Evolutionary conservation across 2,797 vertebrate species (phyloP), one percentile per base, ranked within the genome.

Genomic region (Diplodus sargus): DNA sequence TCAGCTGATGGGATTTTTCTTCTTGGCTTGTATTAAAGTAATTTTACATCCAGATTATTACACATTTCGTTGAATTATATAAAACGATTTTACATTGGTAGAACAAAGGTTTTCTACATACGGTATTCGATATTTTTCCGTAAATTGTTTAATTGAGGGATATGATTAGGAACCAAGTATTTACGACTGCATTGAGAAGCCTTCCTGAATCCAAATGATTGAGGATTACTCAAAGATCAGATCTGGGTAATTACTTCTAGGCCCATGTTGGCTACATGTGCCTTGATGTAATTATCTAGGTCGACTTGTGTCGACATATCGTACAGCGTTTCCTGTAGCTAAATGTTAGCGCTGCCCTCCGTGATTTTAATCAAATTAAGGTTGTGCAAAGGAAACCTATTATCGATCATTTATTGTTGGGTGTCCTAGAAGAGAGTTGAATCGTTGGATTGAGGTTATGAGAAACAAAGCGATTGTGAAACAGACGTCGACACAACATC

Each of bases 1-100:
- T 70, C 83, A 80, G 76, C 84, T 84, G 79, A 75, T 85, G 43
- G 20, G 49, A 13, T 60, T 56, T 4, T 4, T 18, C 20, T 12
- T 30, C 30, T 67, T 12, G 17, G 3, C 28, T 12, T 30, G n/a
- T 3, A 1, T 7, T 18, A 3, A 34, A 22, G 9, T 16, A 0
- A 0, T 22, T 65, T 25, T 54, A 20, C 11, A 7, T 30, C 1
- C 3, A 1, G 28, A 30, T 43, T 5, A 5, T 13, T 6, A 0
- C 0, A 0, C 0, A 4, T 57, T 11, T 43, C 0, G 0, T 16
- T 28, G 4, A 14, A 2, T 47, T 47, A 10, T 15, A 12, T 0
- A 13, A 25, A 15, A 22, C 25, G 11, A 28, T 4, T 4, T 14
- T 23, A 34, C 1, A 3, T 3, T 2, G 0, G 6, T 14, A 1